These are phyloP conservation scores for Zootoca vivipara DNA, from an alignment of 2,113 vertebrate genomes.

Conservation along the genomic window DNA sequence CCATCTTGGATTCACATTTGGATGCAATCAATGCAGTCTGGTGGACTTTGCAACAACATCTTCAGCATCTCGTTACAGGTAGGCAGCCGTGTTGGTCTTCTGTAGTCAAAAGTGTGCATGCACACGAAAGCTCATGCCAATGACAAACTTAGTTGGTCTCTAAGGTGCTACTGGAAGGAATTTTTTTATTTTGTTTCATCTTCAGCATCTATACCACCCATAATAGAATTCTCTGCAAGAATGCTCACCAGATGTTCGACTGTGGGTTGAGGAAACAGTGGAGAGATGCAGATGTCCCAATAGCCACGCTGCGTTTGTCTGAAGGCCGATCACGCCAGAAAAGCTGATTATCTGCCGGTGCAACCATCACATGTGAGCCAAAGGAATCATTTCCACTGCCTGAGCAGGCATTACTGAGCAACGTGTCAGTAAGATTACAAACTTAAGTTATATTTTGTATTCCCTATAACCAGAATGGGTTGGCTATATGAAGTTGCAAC, in stretches of 20 bases:
- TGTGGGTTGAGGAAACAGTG: conserved; percentile 84
- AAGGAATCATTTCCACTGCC: neutral
- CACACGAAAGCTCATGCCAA: too few species aligned
- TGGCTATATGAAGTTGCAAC: neutral
- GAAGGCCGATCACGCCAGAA: conserved; percentile 91
- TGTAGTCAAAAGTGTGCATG: too few species aligned
- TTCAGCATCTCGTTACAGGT: neutral
- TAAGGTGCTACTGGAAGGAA: too few species aligned
- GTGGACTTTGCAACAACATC: neutral
- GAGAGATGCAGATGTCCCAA: conserved; percentile 89
- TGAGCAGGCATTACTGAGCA: neutral
- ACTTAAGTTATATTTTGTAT: neutral
- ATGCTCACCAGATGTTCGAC: conserved; percentile 84
- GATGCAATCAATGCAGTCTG: too few species aligned
- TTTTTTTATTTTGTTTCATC: too few species aligned
- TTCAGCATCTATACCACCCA: neutral
- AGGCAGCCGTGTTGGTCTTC: too few species aligned
- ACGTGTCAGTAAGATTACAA: neutral
- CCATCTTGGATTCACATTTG: too few species aligned
- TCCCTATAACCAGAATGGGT: neutral
- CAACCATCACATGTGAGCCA: conserved; percentile 30
- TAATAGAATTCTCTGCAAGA: neutral
- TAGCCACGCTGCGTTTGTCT: conserved; percentile 90
- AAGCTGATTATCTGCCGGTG: conserved; percentile 83
- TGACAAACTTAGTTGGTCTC: too few species aligned